Base-by-base conservation (phyloP, 2,113 vertebrate genomes). In the Poeciliopsis turrubarensis region DNA sequence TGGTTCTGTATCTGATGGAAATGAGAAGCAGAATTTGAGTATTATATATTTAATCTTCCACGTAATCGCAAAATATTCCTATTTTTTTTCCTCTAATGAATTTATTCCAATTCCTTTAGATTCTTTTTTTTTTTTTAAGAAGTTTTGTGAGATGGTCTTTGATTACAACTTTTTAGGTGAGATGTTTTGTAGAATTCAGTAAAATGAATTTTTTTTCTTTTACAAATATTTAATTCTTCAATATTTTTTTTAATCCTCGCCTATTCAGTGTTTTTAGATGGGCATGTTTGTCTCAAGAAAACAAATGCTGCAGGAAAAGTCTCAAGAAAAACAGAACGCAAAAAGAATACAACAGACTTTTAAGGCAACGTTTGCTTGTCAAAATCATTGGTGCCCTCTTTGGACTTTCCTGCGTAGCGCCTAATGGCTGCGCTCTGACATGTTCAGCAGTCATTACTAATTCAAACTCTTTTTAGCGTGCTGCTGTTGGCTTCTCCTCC, bases 381-480 rank as follows among this genome's bases (percentile, higher is more conserved):
- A 65, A 22, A 64, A 68, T 44, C 31, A 34, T 11, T 60, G 31
- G 3, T 66, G 54, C 32, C 61, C 65, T 3, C 83, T 79, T 77
- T 76, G 70, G 70, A 67, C 77, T 87, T 85, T 82, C 67, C 12
- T 26, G 41, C 73, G 71, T 66, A 72, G 44, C 12, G 73, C 30
- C 73, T 86, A 80, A 83, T 85, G 76, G 75, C 73, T 54, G 37
- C 76, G 78, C 73, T 67, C 3, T 61, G 62, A 68, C 83, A 80
- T 12, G 17, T 41, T 26, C 63, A 60, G 26, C 22, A 75, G 63
- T 83, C 77, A 88, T 87, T 89, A 86, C 63, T 39, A 75, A 91
- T 83, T 77, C 73, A 83, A 71, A 65, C 64, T 34, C 68, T 70
- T 77, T 77, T 83, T 81, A 83, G 69, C 31, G 30, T 65, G 78